Evolutionary conservation across 2,888 invertebrate genomes (phyloP).

Genomic region (Rambutsinella grinnellia): DNA sequence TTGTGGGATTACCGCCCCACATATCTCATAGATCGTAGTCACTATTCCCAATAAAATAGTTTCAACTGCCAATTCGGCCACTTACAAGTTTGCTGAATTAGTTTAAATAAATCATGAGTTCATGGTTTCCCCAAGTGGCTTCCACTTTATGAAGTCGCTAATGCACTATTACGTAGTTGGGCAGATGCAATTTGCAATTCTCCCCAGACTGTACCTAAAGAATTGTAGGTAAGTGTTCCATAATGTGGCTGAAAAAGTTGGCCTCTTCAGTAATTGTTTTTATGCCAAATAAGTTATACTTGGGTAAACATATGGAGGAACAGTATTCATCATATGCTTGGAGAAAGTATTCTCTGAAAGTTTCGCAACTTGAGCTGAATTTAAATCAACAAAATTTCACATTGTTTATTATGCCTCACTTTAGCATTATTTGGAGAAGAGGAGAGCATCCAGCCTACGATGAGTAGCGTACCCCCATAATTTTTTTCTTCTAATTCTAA

Average conservation of each 20-base stretch:
- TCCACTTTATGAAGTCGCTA: background rate
- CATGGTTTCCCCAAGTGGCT: background rate
- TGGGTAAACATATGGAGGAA: background rate
- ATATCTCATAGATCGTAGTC: slow-evolving; percentile 31
- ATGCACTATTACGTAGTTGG: background rate
- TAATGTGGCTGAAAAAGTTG: background rate
- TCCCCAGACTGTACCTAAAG: background rate
- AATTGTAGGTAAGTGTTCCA: background rate
- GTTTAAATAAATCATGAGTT: slow-evolving; percentile 52
- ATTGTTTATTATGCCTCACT: too few relatives aligned
- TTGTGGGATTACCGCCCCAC: slow-evolving; percentile 14
- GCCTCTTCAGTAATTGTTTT: background rate
- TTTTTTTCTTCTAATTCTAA: too few relatives aligned
- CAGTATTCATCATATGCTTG: background rate
- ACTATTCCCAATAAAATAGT: slow-evolving; percentile 42
- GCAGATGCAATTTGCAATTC: background rate
- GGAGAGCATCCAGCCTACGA: too few relatives aligned
- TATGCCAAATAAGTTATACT: background rate
- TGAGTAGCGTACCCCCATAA: too few relatives aligned
- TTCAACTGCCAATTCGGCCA: slow-evolving; percentile 46
- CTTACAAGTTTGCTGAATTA: slow-evolving; percentile 47
- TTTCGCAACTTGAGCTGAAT: too few relatives aligned
- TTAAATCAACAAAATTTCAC: too few relatives aligned
- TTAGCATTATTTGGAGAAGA: too few relatives aligned
- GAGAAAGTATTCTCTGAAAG: too few relatives aligned